phyloP scores from a whole-genome alignment of 2,888 invertebrate species.

The Acrobasis repandana region DNA sequence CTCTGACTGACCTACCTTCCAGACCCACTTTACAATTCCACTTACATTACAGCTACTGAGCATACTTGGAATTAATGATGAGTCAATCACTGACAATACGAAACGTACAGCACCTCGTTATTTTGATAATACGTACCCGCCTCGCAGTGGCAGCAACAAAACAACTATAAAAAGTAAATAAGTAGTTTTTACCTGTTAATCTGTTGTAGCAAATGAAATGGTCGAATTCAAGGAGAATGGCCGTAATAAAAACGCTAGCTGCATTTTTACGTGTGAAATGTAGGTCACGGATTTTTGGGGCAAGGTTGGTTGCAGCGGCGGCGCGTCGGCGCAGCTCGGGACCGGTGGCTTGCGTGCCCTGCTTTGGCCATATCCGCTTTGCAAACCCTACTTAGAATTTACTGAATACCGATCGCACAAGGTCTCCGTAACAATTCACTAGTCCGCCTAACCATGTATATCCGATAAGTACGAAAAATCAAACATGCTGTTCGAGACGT shows the following conservation, averaged over 20 bases:
- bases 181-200: conserved; percentile 23
- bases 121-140: neutral
- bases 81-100: neutral
- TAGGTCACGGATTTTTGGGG: conserved; percentile 78
- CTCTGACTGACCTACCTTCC: conserved; percentile 41
- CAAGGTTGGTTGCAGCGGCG: conserved; percentile 73
- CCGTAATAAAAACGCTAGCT: conserved; percentile 66
- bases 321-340: conserved; percentile 36
- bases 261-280: conserved; percentile 74
- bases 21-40: conserved; percentile 44
- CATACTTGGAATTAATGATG: conserved; percentile 8
- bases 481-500: neutral
- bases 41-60: conserved; percentile 7
- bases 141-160: neutral
- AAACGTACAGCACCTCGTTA: neutral
- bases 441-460: conserved; percentile 62
- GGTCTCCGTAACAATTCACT: conserved; percentile 70
- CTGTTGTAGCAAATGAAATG: conserved; percentile 42
- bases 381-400: conserved; percentile 64
- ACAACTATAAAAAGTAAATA: neutral
- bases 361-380: conserved; percentile 72
- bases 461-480: conserved; percentile 46
- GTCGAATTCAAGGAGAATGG: conserved; percentile 52
- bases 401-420: conserved; percentile 71
- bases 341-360: conserved; percentile 53